These are phyloP conservation scores for Xerus rutilus DNA, from an alignment of 2,797 vertebrate species.

Conservation along the genomic window DNA sequence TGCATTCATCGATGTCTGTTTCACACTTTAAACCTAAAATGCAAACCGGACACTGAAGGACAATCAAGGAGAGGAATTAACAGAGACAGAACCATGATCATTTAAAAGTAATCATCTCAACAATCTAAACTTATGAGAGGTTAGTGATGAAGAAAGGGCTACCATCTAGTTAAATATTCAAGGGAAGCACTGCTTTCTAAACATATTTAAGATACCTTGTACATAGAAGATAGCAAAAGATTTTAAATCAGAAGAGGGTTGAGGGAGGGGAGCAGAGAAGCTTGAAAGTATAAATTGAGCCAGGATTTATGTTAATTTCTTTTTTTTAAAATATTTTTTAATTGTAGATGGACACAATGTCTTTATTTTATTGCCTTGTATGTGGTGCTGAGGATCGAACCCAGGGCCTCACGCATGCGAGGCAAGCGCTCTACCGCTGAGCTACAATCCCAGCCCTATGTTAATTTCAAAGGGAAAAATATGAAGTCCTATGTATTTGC, in stretches of 20 bases:
- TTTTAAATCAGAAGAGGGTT: neutral
- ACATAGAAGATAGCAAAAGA: neutral
- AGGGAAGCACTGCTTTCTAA: neutral
- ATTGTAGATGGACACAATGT: too few relatives aligned
- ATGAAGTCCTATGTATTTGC: neutral
- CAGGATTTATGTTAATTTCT: neutral
- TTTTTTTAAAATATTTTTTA: too few relatives aligned
- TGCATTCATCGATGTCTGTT: slow-evolving; percentile 95
- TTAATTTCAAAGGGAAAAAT: slow-evolving; percentile 14
- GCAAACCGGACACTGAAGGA: slow-evolving; percentile 72
- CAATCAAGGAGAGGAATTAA: neutral
- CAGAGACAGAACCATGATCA: neutral
- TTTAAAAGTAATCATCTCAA: neutral
- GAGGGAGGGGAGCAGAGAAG: neutral
- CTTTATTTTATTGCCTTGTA: too few relatives aligned
- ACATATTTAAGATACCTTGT: neutral
- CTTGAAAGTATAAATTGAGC: neutral
- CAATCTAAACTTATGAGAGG: neutral
- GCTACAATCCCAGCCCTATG: too few relatives aligned
- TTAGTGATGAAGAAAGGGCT: neutral
- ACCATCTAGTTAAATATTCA: neutral
- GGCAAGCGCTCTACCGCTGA: too few relatives aligned
- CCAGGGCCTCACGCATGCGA: too few relatives aligned
- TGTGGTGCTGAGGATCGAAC: too few relatives aligned
- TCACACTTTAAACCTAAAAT: slow-evolving; percentile 97